Percentiles rank a stretch among this genome's conserved stretches.
These are phyloP conservation scores for Phyllostomus discolor DNA, from an alignment of 2,113 vertebrate species.

Conservation along the genomic window DNA sequence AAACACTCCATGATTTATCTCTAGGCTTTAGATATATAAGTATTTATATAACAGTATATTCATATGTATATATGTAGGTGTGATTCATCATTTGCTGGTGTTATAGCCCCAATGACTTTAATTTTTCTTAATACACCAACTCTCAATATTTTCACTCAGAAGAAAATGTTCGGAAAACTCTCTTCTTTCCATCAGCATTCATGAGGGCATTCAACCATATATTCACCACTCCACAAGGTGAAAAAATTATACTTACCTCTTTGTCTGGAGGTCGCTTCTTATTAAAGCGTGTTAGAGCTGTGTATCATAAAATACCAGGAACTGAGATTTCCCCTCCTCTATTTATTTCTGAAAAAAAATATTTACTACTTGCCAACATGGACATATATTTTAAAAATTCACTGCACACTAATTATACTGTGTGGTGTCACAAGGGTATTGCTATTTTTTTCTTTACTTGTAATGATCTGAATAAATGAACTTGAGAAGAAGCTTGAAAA, in stretches of 20 bases:
- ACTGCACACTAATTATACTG: slow-evolving; percentile 27
- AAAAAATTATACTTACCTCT: slow-evolving; percentile 61
- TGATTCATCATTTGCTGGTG: not conserved
- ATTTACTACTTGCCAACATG: slow-evolving; percentile 22
- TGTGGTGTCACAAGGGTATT: not conserved
- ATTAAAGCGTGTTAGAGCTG: slow-evolving; percentile 70
- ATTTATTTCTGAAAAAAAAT: slow-evolving; percentile 71
- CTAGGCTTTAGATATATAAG: not conserved
- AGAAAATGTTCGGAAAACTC: slow-evolving; percentile 62
- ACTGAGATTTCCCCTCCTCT: slow-evolving; percentile 34
- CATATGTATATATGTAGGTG: not conserved
- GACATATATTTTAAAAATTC: not conserved
- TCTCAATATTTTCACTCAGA: slow-evolving; percentile 32
- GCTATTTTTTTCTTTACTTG: slow-evolving; percentile 11
- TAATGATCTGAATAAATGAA: slow-evolving; percentile 27
- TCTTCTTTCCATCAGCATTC: slow-evolving; percentile 55
- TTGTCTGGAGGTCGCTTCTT: slow-evolving; percentile 69
- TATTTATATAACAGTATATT: not conserved
- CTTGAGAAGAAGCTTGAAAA: slow-evolving; percentile 41
- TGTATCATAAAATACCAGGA: slow-evolving; percentile 65
- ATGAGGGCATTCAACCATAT: slow-evolving; percentile 64
- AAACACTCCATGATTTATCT: not conserved
- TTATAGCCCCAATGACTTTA: not conserved
- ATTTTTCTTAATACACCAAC: slow-evolving; percentile 45
- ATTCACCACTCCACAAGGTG: slow-evolving; percentile 56